Conservation (phyloP, 2,113 vertebrate genomes). For the Tauraco erythrolophus region DNA sequence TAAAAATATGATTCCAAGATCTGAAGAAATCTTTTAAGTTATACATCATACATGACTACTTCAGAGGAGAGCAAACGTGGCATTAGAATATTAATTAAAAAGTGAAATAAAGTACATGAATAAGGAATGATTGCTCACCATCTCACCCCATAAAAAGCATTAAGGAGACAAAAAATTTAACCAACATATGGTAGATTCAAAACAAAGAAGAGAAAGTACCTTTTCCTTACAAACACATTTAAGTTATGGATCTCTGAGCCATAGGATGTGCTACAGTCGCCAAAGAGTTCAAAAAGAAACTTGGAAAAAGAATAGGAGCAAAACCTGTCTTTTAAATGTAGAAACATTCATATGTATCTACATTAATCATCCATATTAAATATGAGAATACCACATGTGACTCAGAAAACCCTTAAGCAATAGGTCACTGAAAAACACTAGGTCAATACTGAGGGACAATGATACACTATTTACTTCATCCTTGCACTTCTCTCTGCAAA, state of each 20-base stretch:
- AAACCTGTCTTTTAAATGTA: not conserved
- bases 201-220: not conserved
- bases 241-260: not conserved
- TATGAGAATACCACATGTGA: not conserved
- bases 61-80: not conserved
- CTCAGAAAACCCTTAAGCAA: not conserved
- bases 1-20: not conserved
- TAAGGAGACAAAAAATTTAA: not conserved
- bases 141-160: not conserved
- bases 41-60: not conserved
- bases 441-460: not conserved
- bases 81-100: not conserved
- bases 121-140: not conserved
- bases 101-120: not conserved
- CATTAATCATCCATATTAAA: too few relatives aligned
- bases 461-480: not conserved
- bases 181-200: not conserved
- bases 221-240: not conserved
- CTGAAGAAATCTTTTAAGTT: not conserved
- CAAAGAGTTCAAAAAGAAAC: not conserved
- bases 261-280: not conserved
- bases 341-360: too few relatives aligned
- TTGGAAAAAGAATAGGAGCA: not conserved
- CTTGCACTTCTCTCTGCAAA: not conserved
- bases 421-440: not conserved